Percentiles rank a stretch among this genome's conserved stretches.
Conservation (phyloP, 2,888 invertebrate species). For the Iphiclides podalirius region DNA sequence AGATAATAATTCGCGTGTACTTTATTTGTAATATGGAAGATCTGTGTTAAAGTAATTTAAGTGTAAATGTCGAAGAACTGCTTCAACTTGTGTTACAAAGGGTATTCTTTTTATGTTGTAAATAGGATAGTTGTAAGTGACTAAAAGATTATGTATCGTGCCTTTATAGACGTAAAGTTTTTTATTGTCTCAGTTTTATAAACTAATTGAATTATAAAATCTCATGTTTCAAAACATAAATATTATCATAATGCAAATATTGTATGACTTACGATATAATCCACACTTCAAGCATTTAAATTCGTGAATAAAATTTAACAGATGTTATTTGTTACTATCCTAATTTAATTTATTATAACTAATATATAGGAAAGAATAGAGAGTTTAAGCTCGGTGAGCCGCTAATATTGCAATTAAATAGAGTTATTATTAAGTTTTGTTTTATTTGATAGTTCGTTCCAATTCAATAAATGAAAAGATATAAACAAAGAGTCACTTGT, state of each 20-base stretch:
- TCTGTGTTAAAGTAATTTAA: neutral
- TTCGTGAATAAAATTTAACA: neutral
- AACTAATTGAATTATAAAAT: neutral
- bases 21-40: neutral
- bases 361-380: constrained; percentile 18
- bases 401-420: constrained; percentile 38
- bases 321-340: constrained; percentile 2
- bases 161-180: neutral
- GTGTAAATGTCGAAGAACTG: neutral
- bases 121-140: neutral
- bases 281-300: constrained; percentile 10
- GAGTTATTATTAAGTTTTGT: constrained; percentile 1
- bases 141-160: neutral
- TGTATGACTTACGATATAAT: too few species aligned
- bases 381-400: constrained; percentile 29
- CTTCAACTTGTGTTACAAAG: too few species aligned
- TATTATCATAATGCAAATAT: too few species aligned
- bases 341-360: constrained; percentile 21
- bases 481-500: too few species aligned
- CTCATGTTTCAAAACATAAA: neutral
- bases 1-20: neutral
- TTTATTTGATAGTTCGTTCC: constrained; percentile 4
- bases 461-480: too few species aligned
- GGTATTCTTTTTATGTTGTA: constrained; percentile 5
- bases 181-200: neutral